These are phyloP conservation scores for Cryptomyrus ogoouensis DNA, from an alignment of 2,113 vertebrate genomes.

Conservation along the genomic window DNA sequence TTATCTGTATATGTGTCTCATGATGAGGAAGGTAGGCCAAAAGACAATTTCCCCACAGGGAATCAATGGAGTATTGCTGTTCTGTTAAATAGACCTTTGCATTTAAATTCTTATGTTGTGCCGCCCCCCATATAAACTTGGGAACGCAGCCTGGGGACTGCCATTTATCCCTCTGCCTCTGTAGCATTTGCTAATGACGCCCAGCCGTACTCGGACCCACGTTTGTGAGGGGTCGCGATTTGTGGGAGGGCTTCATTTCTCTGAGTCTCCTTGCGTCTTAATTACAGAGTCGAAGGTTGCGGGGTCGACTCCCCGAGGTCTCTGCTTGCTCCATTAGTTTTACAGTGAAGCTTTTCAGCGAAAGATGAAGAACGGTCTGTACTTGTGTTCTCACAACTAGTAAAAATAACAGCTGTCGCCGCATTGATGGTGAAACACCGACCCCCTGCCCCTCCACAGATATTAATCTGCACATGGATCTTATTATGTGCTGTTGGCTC, in stretches of 20 bases:
- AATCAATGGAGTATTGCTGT: neutral
- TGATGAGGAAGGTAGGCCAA: neutral
- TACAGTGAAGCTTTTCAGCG: slow-evolving; percentile 15
- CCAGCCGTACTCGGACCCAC: neutral
- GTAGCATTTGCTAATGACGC: neutral
- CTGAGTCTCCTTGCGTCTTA: neutral
- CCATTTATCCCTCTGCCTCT: neutral
- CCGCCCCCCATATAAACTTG: neutral
- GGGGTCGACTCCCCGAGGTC: too few relatives aligned
- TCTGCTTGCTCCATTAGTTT: neutral
- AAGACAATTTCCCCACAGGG: neutral
- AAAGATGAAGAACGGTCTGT: slow-evolving; percentile 2
- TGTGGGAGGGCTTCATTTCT: neutral
- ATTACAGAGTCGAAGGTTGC: neutral
- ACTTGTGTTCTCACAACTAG: neutral
- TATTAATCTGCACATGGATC: neutral
- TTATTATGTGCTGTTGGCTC: neutral
- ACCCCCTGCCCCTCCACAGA: neutral
- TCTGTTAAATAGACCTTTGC: neutral
- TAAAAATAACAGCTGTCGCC: slow-evolving; percentile 30
- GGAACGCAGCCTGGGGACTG: too few relatives aligned
- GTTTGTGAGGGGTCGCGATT: neutral
- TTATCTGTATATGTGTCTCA: neutral
- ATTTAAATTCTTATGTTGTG: neutral
- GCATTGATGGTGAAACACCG: slow-evolving; percentile 23